Evolutionary conservation across 2,888 invertebrate genomes (phyloP), one percentile per base, ranked within the genome.

Genomic region (Dyspetes luteomarginatus): DNA sequence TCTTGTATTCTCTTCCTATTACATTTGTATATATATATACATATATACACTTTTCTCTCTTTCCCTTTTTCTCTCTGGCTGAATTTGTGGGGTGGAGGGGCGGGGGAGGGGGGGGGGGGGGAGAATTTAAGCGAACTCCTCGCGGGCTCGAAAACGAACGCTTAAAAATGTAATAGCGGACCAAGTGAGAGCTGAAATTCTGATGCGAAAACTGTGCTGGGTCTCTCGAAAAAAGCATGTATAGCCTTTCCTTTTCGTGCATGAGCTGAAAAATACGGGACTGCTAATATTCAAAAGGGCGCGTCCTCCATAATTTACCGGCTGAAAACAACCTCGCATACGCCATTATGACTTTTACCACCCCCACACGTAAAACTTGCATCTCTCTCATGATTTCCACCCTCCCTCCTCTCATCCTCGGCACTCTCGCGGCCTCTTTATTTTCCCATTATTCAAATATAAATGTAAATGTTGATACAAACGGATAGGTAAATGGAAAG

Each of bases 391-490:
- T 64, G 45, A 28, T 56, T 68, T 30, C 28, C 62, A 45, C 36
- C 64, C 77, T 64, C n/a, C 68, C 45, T 17, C 19, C 48, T 50
- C 26, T 24, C 26, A 60, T 45, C 28, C 48, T 24, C 62, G 58
- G 64, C 76, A 74, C 78, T 77, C 75, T 55, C 78, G 36, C 74
- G 71, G 74, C 86, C 89, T 91, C 90, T 92, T 91, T 91, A 90
- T 90, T 91, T 91, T 88, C 88, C 91, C 91, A 92, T 92, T 92
- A 92, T 92, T 92, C 92, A 92, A 92, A 92, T 92, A 91, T 92
- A 91, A 92, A 92, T 92, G 92, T 92, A 92, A 92, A 92, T 92
- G 92, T 92, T 92, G 92, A 91, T 92, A 92, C 91, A 92, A 92
- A 92, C 90, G 91, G 90, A 92, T 91, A 91, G 92, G 91, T 90